A percentile compares a stretch with the other conserved stretches of the same genome.
Evolutionary conservation across 2,797 vertebrate species (phyloP).

Genomic region (Squalus acanthias): DNA sequence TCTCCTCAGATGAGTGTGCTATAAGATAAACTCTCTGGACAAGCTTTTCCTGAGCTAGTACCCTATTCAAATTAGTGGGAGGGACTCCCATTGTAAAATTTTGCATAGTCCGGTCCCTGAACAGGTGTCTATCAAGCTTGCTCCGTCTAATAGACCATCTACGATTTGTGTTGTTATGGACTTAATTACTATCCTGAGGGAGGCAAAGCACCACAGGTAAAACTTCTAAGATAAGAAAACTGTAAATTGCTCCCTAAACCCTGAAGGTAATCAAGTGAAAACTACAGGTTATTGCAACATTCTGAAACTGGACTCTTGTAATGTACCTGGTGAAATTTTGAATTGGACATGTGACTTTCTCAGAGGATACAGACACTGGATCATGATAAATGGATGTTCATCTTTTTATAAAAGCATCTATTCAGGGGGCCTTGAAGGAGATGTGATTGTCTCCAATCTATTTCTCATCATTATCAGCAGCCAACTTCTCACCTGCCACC

Average conservation of each 20-base stretch:
- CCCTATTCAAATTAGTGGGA: not conserved
- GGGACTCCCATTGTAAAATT: not conserved
- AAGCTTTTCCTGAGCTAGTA: not conserved
- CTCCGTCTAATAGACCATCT: not conserved
- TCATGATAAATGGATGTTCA: slow-evolving; percentile 34
- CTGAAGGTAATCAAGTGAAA: not conserved
- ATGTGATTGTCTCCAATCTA: slow-evolving; percentile 23
- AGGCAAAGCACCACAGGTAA: not conserved
- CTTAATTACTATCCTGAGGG: not conserved
- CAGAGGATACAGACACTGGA: not conserved
- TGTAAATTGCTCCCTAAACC: not conserved
- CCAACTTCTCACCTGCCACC: slow-evolving; percentile 9
- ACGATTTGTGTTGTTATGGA: not conserved
- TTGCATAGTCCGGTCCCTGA: not conserved
- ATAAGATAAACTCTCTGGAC: not conserved
- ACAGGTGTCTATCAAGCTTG: not conserved
- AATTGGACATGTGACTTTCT: slow-evolving; percentile 23
- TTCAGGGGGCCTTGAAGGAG: slow-evolving; percentile 7
- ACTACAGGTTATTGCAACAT: not conserved
- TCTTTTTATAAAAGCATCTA: slow-evolving; percentile 29
- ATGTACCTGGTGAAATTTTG: not conserved
- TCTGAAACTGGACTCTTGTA: not conserved
- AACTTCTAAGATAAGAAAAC: not conserved
- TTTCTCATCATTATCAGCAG: slow-evolving; percentile 30
- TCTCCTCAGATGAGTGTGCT: not conserved